These are phyloP conservation scores for Notodonta ziczac DNA, from an alignment of 2,888 invertebrate species.

Conservation along the genomic window DNA sequence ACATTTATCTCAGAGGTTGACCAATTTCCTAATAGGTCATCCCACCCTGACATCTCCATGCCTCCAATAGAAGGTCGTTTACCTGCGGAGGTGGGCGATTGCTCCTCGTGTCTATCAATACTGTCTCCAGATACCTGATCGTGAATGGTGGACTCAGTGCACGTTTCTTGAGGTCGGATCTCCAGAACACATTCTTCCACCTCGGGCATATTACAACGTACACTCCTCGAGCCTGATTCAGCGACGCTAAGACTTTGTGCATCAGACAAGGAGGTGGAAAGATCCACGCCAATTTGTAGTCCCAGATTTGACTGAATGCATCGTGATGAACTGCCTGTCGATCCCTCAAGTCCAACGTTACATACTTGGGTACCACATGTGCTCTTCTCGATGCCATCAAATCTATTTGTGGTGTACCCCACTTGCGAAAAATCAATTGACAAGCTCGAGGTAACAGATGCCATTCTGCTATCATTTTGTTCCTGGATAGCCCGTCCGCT, in stretches of 20 bases:
- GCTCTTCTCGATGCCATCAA: constrained; percentile 24
- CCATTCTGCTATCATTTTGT: neutral
- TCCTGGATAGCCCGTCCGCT: neutral
- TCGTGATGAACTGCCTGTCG: constrained; percentile 19
- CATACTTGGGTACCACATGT: constrained; percentile 21
- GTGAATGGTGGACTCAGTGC: constrained; percentile 17
- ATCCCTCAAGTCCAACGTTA: constrained; percentile 20
- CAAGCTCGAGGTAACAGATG: neutral
- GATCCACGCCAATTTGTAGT: constrained; percentile 27
- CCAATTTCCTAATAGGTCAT: neutral
- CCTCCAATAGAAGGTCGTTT: constrained; percentile 9
- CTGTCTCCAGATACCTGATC: constrained; percentile 9
- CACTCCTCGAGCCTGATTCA: constrained; percentile 18
- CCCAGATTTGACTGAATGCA: constrained; percentile 24
- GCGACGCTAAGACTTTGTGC: constrained; percentile 3
- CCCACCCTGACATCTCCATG: constrained; percentile 4
- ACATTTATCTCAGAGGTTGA: neutral
- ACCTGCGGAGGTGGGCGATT: constrained; percentile 10
- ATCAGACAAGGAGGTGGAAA: constrained; percentile 28
- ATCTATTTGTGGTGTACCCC: constrained; percentile 24
- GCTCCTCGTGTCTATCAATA: constrained; percentile 9
- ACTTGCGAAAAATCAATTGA: constrained; percentile 10
- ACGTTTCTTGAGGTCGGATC: constrained; percentile 21
- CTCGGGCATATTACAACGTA: constrained; percentile 20
- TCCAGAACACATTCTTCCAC: constrained; percentile 28